These are phyloP conservation scores for Caloenas nicobarica DNA, from an alignment of 2,113 vertebrate species.

Conservation along the genomic window DNA sequence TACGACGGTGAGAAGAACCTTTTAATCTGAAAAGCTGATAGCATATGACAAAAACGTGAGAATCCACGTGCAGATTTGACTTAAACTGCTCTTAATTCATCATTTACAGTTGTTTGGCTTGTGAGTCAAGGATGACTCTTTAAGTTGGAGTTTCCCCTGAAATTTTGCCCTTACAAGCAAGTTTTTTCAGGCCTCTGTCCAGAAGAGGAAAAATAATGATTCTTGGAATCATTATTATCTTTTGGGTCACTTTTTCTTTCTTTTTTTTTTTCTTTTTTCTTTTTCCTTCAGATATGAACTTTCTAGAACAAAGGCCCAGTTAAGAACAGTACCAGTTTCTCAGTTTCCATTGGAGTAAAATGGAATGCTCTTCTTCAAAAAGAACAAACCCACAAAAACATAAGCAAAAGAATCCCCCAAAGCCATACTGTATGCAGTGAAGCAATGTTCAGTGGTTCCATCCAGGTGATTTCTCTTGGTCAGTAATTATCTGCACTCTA, in stretches of 20 bases:
- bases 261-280: not conserved
- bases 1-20: not conserved
- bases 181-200: conserved; percentile 23
- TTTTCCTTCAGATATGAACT: not conserved
- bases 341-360: not conserved
- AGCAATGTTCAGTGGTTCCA: not conserved
- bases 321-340: not conserved
- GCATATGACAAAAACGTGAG: not conserved
- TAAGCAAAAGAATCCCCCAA: not conserved
- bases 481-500: not conserved
- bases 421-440: not conserved
- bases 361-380: not conserved
- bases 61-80: not conserved
- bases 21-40: not conserved
- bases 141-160: conserved; percentile 45
- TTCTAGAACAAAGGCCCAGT: not conserved
- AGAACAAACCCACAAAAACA: not conserved
- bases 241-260: not conserved
- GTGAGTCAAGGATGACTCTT: not conserved
- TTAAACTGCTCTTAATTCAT: conserved; percentile 13
- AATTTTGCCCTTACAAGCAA: conserved; percentile 38
- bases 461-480: conserved; percentile 27
- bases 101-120: conserved; percentile 15
- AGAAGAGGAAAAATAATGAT: not conserved
- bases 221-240: conserved; percentile 4